phyloP scores from a whole-genome alignment of 2,113 vertebrate genomes.

The Aphelocoma coerulescens region DNA sequence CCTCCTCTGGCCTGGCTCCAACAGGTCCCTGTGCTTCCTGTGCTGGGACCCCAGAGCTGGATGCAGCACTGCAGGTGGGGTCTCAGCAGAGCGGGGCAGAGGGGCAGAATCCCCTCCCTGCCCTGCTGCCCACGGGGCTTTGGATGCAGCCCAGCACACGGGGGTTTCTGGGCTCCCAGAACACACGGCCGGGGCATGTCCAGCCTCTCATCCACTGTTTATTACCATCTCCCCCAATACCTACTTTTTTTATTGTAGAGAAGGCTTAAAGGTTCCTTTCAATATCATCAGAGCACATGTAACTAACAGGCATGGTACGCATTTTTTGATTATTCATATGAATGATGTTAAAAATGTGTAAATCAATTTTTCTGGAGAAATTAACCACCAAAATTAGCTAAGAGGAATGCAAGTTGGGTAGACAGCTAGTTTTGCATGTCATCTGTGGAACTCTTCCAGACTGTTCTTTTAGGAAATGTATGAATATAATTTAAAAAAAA shows the following conservation, averaged over 20 bases:
- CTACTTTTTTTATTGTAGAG: neutral
- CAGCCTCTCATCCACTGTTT: neutral
- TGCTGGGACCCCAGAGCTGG: neutral
- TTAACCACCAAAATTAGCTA: neutral
- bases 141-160: neutral
- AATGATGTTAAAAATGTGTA: neutral
- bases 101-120: neutral
- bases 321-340: neutral
- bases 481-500: neutral
- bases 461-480: neutral
- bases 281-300: neutral
- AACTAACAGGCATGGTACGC: neutral
- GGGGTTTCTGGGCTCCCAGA: neutral
- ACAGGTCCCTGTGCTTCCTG: neutral
- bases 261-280: neutral
- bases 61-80: neutral
- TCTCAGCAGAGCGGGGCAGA: neutral
- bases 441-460: neutral
- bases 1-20: neutral
- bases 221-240: neutral
- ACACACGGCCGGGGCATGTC: rapidly evolving
- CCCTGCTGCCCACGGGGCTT: neutral
- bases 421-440: neutral
- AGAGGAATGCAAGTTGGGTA: neutral
- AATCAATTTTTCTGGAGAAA: neutral